Base-by-base conservation (phyloP, 2,797 vertebrate species). In the Danionella dracula region DNA sequence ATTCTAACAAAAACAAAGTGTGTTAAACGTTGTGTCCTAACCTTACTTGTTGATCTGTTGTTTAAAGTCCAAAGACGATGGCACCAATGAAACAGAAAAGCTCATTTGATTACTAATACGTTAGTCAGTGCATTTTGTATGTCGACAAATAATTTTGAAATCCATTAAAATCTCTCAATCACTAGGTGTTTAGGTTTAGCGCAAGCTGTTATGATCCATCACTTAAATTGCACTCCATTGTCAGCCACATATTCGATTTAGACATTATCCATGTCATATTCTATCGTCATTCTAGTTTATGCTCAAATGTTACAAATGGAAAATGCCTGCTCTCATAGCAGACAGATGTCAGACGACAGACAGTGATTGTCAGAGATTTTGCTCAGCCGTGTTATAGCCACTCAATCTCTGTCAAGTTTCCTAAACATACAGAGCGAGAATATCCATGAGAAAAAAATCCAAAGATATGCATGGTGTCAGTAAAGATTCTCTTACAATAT, bases 341-440 rank as follows among this genome's bases (percentile, higher is more conserved):
- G 80, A 78, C 80, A 79, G 71, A 74, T 76, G 81, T 76, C 81
- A 81, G 71, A 78, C 80, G 84, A 83, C 84, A 86, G 76, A 77
- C 79, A 82, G 83, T 82, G 80, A 81, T 82, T 82, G 84, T 82
- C 85, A 80, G 74, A 74, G 77, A 80, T 81, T 84, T 83, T 75
- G 69, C 79, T 85, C 77, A 60, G 64, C 81, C 67, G 66, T 46
- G 34, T 40, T 74, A 79, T 76, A 78, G 82, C 73, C 80, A 73
- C 82, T 89, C 86, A 81, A 85, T 90, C 85, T 85, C 76, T 88
- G 87, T 86, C 87, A 85, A 19, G 55, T 75, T 67, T 62, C 55
- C 73, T 73, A 79, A 83, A 89, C 84, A 60, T 78, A 80, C 72
- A 27, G 48, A 70, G 68, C 76, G 68, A 84, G 79, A 78, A 70